phyloP scores from a whole-genome alignment of 1,140 invertebrate genomes.

The Drosophila trapezifrons region DNA sequence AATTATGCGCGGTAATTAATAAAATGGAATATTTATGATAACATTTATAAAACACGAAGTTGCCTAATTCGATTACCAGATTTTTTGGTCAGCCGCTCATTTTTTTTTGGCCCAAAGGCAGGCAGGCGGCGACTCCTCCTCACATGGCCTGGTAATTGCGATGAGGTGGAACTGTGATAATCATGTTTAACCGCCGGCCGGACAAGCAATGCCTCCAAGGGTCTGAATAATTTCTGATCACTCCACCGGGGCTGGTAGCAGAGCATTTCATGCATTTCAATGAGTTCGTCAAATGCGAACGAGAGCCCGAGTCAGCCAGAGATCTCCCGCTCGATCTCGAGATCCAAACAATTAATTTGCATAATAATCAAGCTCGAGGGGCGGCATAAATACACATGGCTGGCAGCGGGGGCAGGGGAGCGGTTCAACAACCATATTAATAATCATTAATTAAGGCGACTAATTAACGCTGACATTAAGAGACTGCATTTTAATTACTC shows the following conservation, averaged over 20 bases:
- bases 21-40: slow-evolving; percentile 83
- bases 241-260: slow-evolving; percentile 8
- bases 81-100: slow-evolving; percentile 48
- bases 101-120: slow-evolving; percentile 7
- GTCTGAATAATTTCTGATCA: slow-evolving; percentile 9
- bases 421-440: slow-evolving; percentile 76
- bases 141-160: slow-evolving; percentile 66
- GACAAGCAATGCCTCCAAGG: slow-evolving; percentile 18
- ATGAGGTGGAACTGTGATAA: slow-evolving; percentile 81
- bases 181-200: slow-evolving; percentile 69
- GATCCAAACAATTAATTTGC: slow-evolving; percentile 75
- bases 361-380: slow-evolving; percentile 68
- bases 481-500: slow-evolving; percentile 76
- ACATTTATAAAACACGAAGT: slow-evolving; percentile 83
- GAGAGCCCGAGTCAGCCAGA: slow-evolving; percentile 7
- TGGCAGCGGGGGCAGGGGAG: not conserved
- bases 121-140: slow-evolving; percentile 13
- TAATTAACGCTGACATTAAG: slow-evolving; percentile 83
- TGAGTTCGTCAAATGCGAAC: slow-evolving; percentile 74
- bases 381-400: not conserved
- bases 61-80: slow-evolving; percentile 81
- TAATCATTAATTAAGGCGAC: slow-evolving; percentile 81
- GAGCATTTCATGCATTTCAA: slow-evolving; percentile 73
- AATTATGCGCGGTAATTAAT: slow-evolving; percentile 82
- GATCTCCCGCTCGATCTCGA: not conserved